A percentile compares a stretch with the other conserved stretches of the same genome.
These are phyloP conservation scores for Neoascia interrupta DNA, from an alignment of 2,888 invertebrate genomes.

Conservation along the genomic window DNA sequence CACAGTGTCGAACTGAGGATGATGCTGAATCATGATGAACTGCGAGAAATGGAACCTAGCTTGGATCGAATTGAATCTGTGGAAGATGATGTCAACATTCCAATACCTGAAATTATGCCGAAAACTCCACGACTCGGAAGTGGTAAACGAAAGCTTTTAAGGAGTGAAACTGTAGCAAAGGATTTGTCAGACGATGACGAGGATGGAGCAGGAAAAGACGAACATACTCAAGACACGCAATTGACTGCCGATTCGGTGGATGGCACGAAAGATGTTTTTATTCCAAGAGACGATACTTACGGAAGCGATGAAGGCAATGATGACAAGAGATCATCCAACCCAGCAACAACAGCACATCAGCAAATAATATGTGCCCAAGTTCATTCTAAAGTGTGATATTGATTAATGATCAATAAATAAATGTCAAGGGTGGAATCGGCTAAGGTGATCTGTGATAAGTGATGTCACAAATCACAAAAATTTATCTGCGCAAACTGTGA, in stretches of 20 bases:
- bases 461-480: too few relatives aligned
- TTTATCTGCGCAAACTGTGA: too few relatives aligned
- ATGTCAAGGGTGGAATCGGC: too few relatives aligned
- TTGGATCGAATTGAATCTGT: constrained; percentile 74
- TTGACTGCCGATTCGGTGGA: constrained; percentile 25
- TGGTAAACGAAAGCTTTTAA: constrained; percentile 73
- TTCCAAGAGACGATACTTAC: constrained; percentile 24
- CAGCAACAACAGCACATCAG: constrained; percentile 16
- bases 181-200: constrained; percentile 74
- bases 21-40: constrained; percentile 8
- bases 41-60: constrained; percentile 43
- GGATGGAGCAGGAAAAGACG: constrained; percentile 21
- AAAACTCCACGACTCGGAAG: constrained; percentile 34
- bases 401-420: too few relatives aligned
- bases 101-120: constrained; percentile 67
- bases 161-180: constrained; percentile 76
- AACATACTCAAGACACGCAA: constrained; percentile 41
- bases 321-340: too few relatives aligned
- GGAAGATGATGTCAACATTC: constrained; percentile 74
- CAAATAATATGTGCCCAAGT: constrained; percentile 57
- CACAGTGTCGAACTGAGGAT: constrained; percentile 45
- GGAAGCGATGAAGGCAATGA: constrained; percentile 2
- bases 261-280: constrained; percentile 14
- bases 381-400: constrained; percentile 55
- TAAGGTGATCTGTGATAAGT: too few relatives aligned